phyloP scores from a whole-genome alignment of 2,888 invertebrate genomes.

The Dicroscelio sp. region DNA sequence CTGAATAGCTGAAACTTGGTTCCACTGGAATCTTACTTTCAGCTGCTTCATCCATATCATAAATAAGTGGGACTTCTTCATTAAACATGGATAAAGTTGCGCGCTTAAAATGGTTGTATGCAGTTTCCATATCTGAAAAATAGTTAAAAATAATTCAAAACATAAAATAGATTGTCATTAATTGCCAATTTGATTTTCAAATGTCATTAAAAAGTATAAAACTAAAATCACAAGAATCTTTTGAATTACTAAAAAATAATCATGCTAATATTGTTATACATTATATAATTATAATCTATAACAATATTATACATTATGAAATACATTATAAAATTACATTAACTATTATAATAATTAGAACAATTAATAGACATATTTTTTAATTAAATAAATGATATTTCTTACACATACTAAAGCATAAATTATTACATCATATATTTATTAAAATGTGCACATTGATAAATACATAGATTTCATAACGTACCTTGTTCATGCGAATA shows the following conservation, averaged over 20 bases:
- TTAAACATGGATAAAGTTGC: slow-evolving; percentile 7
- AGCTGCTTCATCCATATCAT: background rate
- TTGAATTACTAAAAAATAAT: too few relatives aligned
- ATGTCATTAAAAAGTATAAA: too few relatives aligned
- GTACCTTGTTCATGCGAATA: slow-evolving; percentile 7
- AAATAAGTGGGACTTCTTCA: background rate
- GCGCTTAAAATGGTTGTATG: slow-evolving; percentile 16
- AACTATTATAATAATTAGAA: background rate
- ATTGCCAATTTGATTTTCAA: too few relatives aligned
- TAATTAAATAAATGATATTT: background rate
- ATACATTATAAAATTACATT: background rate
- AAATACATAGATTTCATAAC: background rate
- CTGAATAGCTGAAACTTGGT: background rate
- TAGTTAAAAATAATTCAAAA: background rate
- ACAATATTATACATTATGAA: too few relatives aligned
- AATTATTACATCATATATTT: background rate
- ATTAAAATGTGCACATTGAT: background rate
- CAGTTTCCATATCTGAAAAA: slow-evolving; percentile 40
- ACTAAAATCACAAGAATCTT: too few relatives aligned
- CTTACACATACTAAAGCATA: background rate
- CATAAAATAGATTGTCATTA: background rate
- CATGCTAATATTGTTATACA: too few relatives aligned
- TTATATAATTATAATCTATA: too few relatives aligned
- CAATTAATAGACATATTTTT: background rate
- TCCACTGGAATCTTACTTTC: background rate